These are phyloP conservation scores for Brachionus manjavacas DNA, from an alignment of 1,140 invertebrate genomes.

Conservation along the genomic window DNA sequence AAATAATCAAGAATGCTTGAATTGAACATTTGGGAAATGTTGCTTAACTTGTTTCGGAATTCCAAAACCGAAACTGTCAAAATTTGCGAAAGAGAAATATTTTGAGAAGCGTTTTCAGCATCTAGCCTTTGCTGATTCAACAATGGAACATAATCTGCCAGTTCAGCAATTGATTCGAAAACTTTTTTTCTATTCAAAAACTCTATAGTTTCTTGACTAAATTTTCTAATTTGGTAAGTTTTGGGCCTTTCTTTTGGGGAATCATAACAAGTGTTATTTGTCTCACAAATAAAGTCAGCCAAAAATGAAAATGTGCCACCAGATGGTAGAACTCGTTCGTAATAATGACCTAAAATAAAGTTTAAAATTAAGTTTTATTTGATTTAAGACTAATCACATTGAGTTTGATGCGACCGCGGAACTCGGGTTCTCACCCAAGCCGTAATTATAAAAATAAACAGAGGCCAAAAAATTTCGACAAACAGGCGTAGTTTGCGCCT, in stretches of 20 bases:
- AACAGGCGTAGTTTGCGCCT: slow-evolving; percentile 68
- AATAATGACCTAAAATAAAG: slow-evolving; percentile 60
- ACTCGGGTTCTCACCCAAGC: slow-evolving; percentile 61
- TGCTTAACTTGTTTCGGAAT: background rate
- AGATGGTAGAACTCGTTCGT: slow-evolving; percentile 63
- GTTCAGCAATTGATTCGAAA: background rate
- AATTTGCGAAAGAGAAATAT: background rate
- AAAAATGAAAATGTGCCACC: slow-evolving; percentile 62
- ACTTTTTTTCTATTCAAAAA: background rate
- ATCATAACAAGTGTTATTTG: slow-evolving; percentile 62
- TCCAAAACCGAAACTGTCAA: background rate
- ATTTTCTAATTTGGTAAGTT: background rate
- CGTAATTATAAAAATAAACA: slow-evolving; percentile 67
- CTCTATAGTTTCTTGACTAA: background rate
- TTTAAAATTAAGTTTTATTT: background rate
- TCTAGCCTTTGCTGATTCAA: background rate
- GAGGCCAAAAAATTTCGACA: slow-evolving; percentile 66
- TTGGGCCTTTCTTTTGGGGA: background rate
- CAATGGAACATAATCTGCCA: background rate
- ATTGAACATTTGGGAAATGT: background rate
- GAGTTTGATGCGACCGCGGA: background rate
- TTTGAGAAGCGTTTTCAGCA: background rate
- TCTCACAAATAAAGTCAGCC: slow-evolving; percentile 60
- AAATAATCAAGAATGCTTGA: background rate
- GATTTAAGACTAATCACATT: background rate